phyloP scores from a whole-genome alignment of 2,113 vertebrate species.

The Myotis lucifugus region DNA sequence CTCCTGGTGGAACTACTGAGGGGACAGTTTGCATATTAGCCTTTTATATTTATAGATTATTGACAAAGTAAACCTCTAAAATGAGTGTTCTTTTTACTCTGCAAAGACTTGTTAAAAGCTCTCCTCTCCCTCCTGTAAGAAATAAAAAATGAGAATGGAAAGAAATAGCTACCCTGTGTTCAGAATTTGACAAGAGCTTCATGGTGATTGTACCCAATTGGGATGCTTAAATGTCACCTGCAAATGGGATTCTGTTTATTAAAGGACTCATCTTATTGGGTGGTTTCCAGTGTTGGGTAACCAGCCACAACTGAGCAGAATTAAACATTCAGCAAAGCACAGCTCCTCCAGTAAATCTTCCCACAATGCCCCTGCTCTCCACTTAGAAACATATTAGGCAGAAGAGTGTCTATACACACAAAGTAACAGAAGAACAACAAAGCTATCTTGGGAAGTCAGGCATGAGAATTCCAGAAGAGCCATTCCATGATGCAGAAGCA shows the following conservation, averaged over 20 bases:
- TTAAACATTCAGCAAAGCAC: neutral
- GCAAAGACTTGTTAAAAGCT: neutral
- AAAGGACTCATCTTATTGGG: constrained; percentile 26
- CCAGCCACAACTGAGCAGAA: constrained; percentile 23
- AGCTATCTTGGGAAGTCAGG: neutral
- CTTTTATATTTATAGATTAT: neutral
- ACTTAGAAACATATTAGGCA: neutral
- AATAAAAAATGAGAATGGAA: neutral
- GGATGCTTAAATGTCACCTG: constrained; percentile 30
- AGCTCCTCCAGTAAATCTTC: neutral
- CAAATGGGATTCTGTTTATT: neutral
- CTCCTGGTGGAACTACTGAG: too few species aligned
- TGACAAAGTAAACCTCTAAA: neutral
- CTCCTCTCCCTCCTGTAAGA: neutral
- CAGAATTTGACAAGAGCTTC: neutral
- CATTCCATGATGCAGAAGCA: neutral
- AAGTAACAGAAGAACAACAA: neutral
- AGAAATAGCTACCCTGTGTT: neutral
- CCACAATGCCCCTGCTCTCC: neutral
- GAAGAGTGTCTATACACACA: neutral
- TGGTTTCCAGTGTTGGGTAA: neutral
- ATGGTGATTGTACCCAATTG: neutral
- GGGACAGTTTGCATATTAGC: too few species aligned
- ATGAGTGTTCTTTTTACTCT: neutral
- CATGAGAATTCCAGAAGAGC: neutral